Percentiles rank a stretch among this genome's conserved stretches.
Conservation (phyloP, 2,797 vertebrate genomes). For the Threskiornis aethiopicus region DNA sequence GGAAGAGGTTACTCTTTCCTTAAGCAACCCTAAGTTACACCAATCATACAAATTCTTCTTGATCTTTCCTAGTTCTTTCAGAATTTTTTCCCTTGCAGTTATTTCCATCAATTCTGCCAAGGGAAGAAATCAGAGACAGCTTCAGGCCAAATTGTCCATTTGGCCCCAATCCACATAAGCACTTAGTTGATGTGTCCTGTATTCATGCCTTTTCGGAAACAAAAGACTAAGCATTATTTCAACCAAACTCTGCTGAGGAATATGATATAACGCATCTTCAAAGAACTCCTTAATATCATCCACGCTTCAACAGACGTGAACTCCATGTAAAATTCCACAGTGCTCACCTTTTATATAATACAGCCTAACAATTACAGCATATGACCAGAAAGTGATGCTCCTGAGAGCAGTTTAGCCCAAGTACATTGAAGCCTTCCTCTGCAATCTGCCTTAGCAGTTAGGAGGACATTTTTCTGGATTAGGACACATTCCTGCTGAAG, state of each 20-base stretch:
- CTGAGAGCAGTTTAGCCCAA: background rate
- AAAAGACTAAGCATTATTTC: background rate
- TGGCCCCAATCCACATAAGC: conserved; percentile 28
- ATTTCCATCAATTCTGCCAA: background rate
- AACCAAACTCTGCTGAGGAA: background rate
- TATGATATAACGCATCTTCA: background rate
- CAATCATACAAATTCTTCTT: background rate
- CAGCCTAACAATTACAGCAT: background rate
- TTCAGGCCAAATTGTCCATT: conserved; percentile 1
- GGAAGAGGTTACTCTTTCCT: background rate
- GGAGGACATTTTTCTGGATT: background rate
- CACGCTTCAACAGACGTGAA: background rate
- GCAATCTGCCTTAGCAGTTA: background rate
- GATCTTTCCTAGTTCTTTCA: background rate
- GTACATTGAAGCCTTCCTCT: background rate
- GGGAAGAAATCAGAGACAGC: background rate
- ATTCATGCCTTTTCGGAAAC: accelerated
- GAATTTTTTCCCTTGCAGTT: background rate
- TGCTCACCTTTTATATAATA: background rate
- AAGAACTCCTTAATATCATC: background rate
- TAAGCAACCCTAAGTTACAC: background rate
- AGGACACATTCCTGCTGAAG: background rate
- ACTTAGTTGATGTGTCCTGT: background rate
- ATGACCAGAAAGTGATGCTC: background rate
- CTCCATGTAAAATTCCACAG: background rate